Percentiles rank a stretch among this genome's conserved stretches.
Conservation (phyloP, 2,888 invertebrate species). For the Stenodema calcarata region DNA sequence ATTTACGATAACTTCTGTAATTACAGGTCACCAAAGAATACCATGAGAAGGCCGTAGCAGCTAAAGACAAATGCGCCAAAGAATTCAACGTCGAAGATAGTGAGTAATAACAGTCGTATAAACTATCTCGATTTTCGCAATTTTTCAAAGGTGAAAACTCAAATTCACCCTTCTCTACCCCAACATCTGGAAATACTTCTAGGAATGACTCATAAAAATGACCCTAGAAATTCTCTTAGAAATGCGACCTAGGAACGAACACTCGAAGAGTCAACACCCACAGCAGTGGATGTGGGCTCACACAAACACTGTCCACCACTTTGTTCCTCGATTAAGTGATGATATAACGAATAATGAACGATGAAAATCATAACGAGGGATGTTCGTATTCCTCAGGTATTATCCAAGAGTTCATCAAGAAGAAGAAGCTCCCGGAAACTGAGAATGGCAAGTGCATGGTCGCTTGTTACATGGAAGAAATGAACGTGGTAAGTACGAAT, state of each 20-base stretch:
- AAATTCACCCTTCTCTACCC: background rate
- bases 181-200: no score
- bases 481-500: slow-evolving; percentile 22
- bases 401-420: background rate
- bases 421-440: slow-evolving; percentile 15
- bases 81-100: background rate
- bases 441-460: slow-evolving; percentile 16
- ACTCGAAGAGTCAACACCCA: no score
- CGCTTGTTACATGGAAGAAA: slow-evolving; percentile 4
- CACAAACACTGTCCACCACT: background rate
- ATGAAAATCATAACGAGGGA: background rate
- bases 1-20: background rate
- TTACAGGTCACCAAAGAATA: slow-evolving; percentile 21
- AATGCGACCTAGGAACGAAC: no score
- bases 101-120: no score
- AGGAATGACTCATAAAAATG: no score
- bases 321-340: no score
- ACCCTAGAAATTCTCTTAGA: no score
- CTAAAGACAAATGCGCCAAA: slow-evolving; percentile 10
- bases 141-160: no score
- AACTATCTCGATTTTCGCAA: no score
- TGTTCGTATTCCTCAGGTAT: background rate
- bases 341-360: background rate
- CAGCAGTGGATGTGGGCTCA: background rate
- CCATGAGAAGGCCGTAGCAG: background rate